These are phyloP conservation scores for Phengaris alcon DNA, from an alignment of 2,888 invertebrate genomes.

Conservation along the genomic window DNA sequence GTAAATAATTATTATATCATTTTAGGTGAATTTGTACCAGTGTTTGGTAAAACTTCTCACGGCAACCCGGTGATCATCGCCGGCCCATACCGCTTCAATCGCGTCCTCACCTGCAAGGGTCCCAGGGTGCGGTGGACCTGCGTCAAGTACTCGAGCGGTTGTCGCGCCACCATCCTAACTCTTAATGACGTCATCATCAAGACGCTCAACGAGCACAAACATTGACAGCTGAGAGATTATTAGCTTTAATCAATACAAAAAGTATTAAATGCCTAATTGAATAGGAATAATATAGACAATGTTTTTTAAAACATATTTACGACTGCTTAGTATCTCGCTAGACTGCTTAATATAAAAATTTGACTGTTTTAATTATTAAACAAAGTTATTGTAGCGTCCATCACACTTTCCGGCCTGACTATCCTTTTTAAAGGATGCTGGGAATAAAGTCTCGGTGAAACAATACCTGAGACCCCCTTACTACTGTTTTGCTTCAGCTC, in stretches of 20 bases:
- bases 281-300: too few relatives aligned
- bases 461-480: too few relatives aligned
- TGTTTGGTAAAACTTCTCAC: conserved; percentile 63
- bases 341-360: too few relatives aligned
- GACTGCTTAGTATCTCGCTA: too few relatives aligned
- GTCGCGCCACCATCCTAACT: not conserved
- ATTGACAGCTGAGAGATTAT: not conserved
- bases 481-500: too few relatives aligned
- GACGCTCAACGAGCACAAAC: not conserved
- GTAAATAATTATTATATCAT: conserved; percentile 13
- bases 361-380: too few relatives aligned
- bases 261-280: too few relatives aligned
- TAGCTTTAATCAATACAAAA: not conserved
- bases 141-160: conserved; percentile 33
- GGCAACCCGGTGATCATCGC: conserved; percentile 48
- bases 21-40: conserved; percentile 43
- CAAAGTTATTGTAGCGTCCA: too few relatives aligned
- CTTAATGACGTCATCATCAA: not conserved
- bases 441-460: too few relatives aligned
- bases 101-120: conserved; percentile 25
- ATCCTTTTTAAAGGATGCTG: too few relatives aligned
- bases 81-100: conserved; percentile 48
- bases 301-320: too few relatives aligned
- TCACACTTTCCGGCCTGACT: too few relatives aligned
- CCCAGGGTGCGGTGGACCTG: conserved; percentile 32